Conservation (phyloP, 2,113 vertebrate species). For the Andinoacara biseriatus region DNA sequence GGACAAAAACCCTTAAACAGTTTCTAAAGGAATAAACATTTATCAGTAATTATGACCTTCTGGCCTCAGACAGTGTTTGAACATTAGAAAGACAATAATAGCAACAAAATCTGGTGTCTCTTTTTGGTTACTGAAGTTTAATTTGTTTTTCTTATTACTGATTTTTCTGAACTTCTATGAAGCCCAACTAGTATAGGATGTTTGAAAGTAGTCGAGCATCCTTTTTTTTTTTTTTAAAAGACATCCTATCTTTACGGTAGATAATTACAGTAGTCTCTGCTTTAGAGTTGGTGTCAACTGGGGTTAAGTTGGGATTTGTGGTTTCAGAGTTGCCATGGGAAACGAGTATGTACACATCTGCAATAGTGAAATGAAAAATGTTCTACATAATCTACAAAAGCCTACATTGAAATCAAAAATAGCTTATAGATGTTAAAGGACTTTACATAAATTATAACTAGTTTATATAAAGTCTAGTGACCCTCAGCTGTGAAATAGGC, state of each 20-base stretch:
- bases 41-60: constrained; percentile 16
- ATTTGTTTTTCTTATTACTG: neutral
- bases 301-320: neutral
- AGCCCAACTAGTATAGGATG: neutral
- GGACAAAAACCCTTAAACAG: constrained; percentile 9
- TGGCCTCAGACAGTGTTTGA: neutral
- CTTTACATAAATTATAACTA: neutral
- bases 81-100: neutral
- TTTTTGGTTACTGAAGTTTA: neutral
- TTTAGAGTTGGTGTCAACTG: neutral
- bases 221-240: neutral
- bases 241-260: neutral
- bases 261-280: neutral
- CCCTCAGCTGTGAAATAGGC: neutral
- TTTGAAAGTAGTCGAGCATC: neutral
- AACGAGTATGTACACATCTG: neutral
- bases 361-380: neutral
- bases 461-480: neutral
- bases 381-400: neutral
- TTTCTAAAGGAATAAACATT: constrained; percentile 17
- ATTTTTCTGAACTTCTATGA: neutral
- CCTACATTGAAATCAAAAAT: neutral
- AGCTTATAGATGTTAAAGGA: neutral
- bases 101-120: neutral
- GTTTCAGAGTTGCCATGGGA: neutral